Percentiles rank a stretch among this genome's conserved stretches.
phyloP scores from a whole-genome alignment of 2,888 invertebrate genomes.

The Idaea straminata region DNA sequence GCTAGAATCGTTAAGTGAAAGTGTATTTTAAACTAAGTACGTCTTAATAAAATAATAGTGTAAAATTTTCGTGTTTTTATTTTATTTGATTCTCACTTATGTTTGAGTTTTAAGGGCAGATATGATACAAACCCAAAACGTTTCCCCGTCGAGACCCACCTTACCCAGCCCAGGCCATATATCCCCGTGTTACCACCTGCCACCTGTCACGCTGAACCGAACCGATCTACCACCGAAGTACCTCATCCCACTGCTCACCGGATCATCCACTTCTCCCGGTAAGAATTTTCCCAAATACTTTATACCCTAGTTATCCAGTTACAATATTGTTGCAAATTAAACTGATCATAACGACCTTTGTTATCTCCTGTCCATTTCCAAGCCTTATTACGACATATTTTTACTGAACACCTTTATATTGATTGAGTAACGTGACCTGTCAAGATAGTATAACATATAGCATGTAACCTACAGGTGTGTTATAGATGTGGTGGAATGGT shows the following conservation, averaged over 20 bases:
- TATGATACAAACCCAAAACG: slow-evolving; percentile 49
- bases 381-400: not conserved
- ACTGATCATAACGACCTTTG: not conserved
- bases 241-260: slow-evolving; percentile 76
- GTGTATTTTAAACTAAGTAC: slow-evolving; percentile 71
- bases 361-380: slow-evolving; percentile 10
- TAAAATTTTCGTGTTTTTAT: slow-evolving; percentile 45
- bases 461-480: slow-evolving; percentile 3
- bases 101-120: slow-evolving; percentile 46
- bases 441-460: no score
- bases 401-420: not conserved
- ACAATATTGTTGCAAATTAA: slow-evolving; percentile 17
- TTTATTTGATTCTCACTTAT: slow-evolving; percentile 12
- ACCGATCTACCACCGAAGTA: slow-evolving; percentile 65
- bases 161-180: slow-evolving; percentile 64
- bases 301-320: slow-evolving; percentile 55
- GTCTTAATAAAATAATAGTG: slow-evolving; percentile 67
- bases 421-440: no score
- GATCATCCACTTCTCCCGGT: slow-evolving; percentile 78
- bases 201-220: slow-evolving; percentile 58
- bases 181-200: slow-evolving; percentile 63
- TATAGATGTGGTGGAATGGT: slow-evolving; percentile 40
- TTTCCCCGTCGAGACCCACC: slow-evolving; percentile 71
- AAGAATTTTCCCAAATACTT: slow-evolving; percentile 75
- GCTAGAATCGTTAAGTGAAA: slow-evolving; percentile 76